phyloP scores from a whole-genome alignment of 2,888 invertebrate species.

The Crossocerus cetratus region DNA sequence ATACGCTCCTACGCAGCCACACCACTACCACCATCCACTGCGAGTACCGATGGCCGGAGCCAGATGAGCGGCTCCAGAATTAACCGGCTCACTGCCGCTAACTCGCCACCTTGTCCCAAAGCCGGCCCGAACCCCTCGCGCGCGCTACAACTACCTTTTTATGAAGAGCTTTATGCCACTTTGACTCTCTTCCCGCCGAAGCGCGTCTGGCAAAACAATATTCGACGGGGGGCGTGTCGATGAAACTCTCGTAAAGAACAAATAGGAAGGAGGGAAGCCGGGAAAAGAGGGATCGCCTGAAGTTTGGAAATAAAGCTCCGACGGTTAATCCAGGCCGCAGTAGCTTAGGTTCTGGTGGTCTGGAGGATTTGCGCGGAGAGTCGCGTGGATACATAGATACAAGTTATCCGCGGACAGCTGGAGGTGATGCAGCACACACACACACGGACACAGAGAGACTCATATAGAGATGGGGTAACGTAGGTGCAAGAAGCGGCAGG shows the following conservation, averaged over 20 bases:
- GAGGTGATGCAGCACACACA: no score
- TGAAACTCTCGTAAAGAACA: not conserved
- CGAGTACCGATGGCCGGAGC: slow-evolving; percentile 41
- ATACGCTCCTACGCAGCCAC: slow-evolving; percentile 12
- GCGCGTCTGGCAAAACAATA: not conserved
- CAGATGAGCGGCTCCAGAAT: slow-evolving; percentile 74
- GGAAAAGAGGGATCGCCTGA: no score
- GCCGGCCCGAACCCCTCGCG: slow-evolving; percentile 3
- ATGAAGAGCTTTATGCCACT: slow-evolving; percentile 4
- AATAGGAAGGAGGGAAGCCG: not conserved
- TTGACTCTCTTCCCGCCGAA: not conserved
- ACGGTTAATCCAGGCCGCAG: no score
- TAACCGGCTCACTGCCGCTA: slow-evolving; percentile 68
- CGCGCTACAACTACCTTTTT: not conserved
- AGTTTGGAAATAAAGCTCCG: no score
- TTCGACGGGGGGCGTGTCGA: not conserved
- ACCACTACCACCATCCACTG: not conserved
- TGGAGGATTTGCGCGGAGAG: no score
- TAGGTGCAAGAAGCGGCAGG: slow-evolving; percentile 42
- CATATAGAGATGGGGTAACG: slow-evolving; percentile 18
- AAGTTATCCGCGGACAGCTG: slow-evolving; percentile 24
- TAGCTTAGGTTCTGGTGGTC: no score
- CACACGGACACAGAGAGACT: no score
- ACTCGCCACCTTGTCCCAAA: slow-evolving; percentile 16
- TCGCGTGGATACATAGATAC: slow-evolving; percentile 2